Evolutionary conservation across 2,888 invertebrate species (phyloP).

Genomic region (Pedicia rivosa): DNA sequence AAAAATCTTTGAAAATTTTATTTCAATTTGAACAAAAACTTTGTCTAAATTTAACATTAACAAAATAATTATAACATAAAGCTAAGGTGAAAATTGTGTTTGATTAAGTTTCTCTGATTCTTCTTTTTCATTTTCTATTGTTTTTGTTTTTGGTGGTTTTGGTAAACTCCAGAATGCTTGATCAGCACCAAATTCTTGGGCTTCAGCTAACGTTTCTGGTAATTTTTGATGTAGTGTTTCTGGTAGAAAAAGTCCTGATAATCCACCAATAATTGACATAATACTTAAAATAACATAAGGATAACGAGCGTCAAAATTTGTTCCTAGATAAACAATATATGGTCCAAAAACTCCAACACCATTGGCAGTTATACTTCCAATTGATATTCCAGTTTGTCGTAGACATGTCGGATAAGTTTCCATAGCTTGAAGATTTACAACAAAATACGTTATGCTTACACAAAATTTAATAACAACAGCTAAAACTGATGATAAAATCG

Average conservation of each 20-base stretch:
- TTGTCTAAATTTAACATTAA: too few species aligned
- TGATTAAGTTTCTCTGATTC: not conserved
- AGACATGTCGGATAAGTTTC: constrained; percentile 51
- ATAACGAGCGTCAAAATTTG: constrained; percentile 29
- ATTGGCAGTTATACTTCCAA: constrained; percentile 39
- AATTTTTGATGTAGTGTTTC: constrained; percentile 45
- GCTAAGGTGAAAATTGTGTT: not conserved
- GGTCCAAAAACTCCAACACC: constrained; percentile 39
- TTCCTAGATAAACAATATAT: constrained; percentile 40
- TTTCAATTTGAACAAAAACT: too few species aligned
- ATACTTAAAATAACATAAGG: constrained; percentile 30
- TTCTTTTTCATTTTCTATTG: not conserved
- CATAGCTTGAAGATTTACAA: constrained; percentile 41
- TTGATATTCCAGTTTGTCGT: constrained; percentile 44
- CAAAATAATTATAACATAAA: too few species aligned
- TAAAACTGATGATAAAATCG: not conserved
- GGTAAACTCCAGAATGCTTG: constrained; percentile 30
- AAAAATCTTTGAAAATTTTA: too few species aligned
- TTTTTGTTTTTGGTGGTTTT: too few species aligned
- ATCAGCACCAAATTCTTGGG: constrained; percentile 36
- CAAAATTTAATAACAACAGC: constrained; percentile 34
- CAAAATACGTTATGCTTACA: constrained; percentile 38
- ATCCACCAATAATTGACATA: constrained; percentile 31
- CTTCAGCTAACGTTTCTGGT: constrained; percentile 47
- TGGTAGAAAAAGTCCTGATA: constrained; percentile 37